These are phyloP conservation scores for Triops cancriformis DNA, from an alignment of 1,140 invertebrate species.

Conservation along the genomic window DNA sequence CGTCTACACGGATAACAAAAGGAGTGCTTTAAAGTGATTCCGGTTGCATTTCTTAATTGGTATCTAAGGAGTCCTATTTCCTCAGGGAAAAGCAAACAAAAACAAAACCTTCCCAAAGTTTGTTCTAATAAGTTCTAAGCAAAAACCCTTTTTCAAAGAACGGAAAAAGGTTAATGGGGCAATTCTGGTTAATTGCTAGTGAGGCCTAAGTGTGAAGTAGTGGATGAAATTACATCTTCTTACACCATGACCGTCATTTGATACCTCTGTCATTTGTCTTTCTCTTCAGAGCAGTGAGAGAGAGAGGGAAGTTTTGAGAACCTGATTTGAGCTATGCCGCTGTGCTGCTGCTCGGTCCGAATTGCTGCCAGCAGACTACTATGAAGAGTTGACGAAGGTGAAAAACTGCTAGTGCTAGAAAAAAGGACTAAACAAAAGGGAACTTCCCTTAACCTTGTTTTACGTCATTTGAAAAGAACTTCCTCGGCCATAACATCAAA, in stretches of 20 bases:
- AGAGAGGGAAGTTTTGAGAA: not conserved
- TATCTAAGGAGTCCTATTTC: not conserved
- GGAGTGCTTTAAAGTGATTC: not conserved
- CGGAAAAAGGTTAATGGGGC: not conserved
- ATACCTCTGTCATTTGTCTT: constrained; percentile 14
- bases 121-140: not conserved
- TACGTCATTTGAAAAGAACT: not conserved
- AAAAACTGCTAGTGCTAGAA: constrained; percentile 9
- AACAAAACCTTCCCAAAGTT: not conserved
- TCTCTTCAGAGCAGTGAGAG: not conserved
- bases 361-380: not conserved
- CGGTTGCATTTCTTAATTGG: not conserved
- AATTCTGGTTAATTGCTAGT: constrained; percentile 14
- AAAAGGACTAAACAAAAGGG: not conserved
- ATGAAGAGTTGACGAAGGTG: not conserved
- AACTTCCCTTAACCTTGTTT: not conserved
- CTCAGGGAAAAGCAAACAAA: not conserved
- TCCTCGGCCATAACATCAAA: not conserved
- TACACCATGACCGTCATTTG: constrained; percentile 5
- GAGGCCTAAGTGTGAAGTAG: constrained; percentile 12
- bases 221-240: constrained; percentile 11
- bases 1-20: not conserved
- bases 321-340: not conserved
- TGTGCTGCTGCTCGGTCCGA: not conserved
- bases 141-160: not conserved